Percentiles rank a stretch among this genome's conserved stretches.
These are phyloP conservation scores for Epizoanthus scotinus DNA, from an alignment of 92 coral and sea anemone species.

Conservation along the genomic window DNA sequence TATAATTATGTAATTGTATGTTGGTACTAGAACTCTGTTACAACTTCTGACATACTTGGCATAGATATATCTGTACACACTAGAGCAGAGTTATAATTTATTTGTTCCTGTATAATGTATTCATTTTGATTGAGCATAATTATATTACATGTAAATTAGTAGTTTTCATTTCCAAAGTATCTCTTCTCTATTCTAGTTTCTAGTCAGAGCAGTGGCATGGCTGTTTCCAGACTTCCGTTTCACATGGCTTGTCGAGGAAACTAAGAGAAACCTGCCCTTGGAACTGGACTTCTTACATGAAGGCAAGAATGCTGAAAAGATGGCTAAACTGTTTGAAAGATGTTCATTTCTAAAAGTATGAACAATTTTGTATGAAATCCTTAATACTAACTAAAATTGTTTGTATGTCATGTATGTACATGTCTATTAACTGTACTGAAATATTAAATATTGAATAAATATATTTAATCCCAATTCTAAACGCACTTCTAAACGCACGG, in stretches of 20 bases:
- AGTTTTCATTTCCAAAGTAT: neutral
- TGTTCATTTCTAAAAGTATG: conserved; percentile 87
- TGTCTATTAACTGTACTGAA: too few species aligned
- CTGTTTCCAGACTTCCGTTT: conserved; percentile 92
- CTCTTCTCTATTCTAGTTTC: conserved; percentile 47
- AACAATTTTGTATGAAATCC: neutral
- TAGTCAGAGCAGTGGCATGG: conserved; percentile 82
- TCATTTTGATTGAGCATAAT: too few species aligned
- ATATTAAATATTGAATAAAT: too few species aligned
- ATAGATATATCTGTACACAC: neutral
- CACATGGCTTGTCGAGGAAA: conserved; percentile 95
- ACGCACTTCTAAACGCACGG: too few species aligned
- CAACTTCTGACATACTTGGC: too few species aligned
- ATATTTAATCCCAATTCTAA: too few species aligned
- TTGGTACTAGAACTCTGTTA: too few species aligned
- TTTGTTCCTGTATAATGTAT: too few species aligned
- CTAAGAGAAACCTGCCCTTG: conserved; percentile 91
- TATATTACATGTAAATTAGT: neutral
- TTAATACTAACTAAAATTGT: neutral
- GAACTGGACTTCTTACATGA: conserved; percentile 94
- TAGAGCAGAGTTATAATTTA: neutral
- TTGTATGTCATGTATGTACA: too few species aligned
- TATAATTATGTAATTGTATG: too few species aligned
- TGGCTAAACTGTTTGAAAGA: conserved; percentile 62
- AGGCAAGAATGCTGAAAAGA: conserved; percentile 89